Base-by-base conservation (phyloP, 2,797 vertebrate species). In the Sebastes paucispinis region DNA sequence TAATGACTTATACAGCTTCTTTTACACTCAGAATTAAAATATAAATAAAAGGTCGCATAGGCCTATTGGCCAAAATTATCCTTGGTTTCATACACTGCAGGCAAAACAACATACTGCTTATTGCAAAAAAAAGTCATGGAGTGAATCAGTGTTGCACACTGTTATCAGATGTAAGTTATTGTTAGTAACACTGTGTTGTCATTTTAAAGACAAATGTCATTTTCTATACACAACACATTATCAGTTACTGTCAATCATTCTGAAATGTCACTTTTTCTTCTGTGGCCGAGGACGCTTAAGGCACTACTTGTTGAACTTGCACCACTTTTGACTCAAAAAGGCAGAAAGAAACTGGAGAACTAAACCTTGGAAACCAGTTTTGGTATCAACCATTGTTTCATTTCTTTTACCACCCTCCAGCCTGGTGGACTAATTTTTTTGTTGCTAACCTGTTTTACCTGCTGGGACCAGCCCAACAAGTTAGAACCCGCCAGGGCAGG, bases 41-140 rank as follows among this genome's bases (percentile, higher is more conserved):
- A 8, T 5, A 27, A n/a, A 3, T 6, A 0, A 60, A 27, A 47
- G n/a, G 47, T 77, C 3, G 58, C 34, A 39, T 24, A 77, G 77
- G 77, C 83, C 77, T 39, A 5, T n/a, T 69, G 5, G 16, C 6
- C 11, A 31, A 50, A 67, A 32, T 75, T 73, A 7, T 31, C 11
- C 4, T 29, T 63, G 29, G 32, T 71, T 71, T 32, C 5, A 16
- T 73, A 36, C 24, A 55, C 34, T 60, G 20, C 18, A 47, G 31
- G 4, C 29, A 67, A 75, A 36, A 79, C 14, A 67, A 64, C 22
- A 31, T 14, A 8, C 18, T 64, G 55, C 2, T 52, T 34, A 6
- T n/a, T 69, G 25, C 1, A 60, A 57, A 24, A 6, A 50, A 50
- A 12, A 18, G 47, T 50, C 18, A 50, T 20, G 47, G 18, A 50